Conservation (phyloP, 2,888 invertebrate genomes). For the Trachelus stipa region DNA sequence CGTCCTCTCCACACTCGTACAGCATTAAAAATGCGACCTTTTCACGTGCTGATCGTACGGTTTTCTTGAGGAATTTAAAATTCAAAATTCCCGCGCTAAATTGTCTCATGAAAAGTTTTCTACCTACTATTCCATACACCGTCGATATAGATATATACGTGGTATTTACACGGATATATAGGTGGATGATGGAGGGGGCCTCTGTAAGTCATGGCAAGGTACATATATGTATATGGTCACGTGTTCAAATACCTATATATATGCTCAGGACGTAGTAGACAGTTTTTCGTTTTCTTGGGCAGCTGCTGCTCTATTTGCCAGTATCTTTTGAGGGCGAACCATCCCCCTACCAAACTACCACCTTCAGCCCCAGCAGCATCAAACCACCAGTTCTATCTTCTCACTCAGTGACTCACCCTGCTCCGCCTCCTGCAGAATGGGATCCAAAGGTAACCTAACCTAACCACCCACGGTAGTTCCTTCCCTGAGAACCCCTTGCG, state of each 20-base stretch:
- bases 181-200: no score
- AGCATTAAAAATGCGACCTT: not conserved
- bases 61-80: not conserved
- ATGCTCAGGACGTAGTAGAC: not conserved
- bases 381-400: not conserved
- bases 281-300: not conserved
- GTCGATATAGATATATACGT: no score
- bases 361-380: not conserved
- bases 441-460: not conserved
- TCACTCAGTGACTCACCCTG: not conserved
- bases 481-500: not conserved
- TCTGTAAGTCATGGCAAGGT: no score
- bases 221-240: not conserved
- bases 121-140: not conserved
- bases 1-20: not conserved
- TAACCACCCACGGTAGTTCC: not conserved
- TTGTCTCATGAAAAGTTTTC: not conserved
- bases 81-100: not conserved
- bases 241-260: not conserved
- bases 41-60: not conserved
- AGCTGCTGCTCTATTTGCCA: not conserved
- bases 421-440: not conserved
- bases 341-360: not conserved
- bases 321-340: not conserved
- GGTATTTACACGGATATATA: no score